Evolutionary conservation across 2,113 vertebrate genomes (phyloP).

Genomic region (Laticauda colubrina): DNA sequence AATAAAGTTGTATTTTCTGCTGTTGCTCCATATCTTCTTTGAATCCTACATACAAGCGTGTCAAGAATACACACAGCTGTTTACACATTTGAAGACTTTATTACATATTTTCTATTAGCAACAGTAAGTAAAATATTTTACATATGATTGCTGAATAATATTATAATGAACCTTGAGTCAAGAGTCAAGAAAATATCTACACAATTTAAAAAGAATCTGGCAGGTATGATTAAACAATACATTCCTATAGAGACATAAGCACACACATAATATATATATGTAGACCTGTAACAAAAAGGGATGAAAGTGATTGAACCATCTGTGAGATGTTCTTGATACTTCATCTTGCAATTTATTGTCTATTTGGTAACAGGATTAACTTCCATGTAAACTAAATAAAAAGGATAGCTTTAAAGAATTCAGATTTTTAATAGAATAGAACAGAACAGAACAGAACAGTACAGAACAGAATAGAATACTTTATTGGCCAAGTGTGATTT

Average conservation of each 20-base stretch:
- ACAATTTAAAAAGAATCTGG: not conserved
- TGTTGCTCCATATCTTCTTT: not conserved
- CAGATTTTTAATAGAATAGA: not conserved
- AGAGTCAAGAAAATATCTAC: not conserved
- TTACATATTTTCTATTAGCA: not conserved
- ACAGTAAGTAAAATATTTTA: not conserved
- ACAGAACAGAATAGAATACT: too few species aligned
- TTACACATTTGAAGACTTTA: not conserved
- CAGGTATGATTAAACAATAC: not conserved
- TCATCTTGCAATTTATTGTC: not conserved
- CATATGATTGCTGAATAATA: not conserved
- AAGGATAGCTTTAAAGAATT: not conserved
- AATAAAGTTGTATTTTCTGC: not conserved
- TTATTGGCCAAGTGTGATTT: too few species aligned
- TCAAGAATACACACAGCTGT: not conserved
- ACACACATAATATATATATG: not conserved
- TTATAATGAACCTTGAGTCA: not conserved
- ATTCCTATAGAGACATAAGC: not conserved
- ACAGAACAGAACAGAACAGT: too few species aligned
- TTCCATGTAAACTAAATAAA: not conserved
- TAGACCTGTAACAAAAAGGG: not conserved
- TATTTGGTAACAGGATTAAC: not conserved
- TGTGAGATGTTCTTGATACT: not conserved
- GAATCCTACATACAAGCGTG: not conserved
- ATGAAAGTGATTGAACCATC: not conserved